These are phyloP conservation scores for Tortrix viridana DNA, from an alignment of 2,888 invertebrate genomes.

Conservation along the genomic window DNA sequence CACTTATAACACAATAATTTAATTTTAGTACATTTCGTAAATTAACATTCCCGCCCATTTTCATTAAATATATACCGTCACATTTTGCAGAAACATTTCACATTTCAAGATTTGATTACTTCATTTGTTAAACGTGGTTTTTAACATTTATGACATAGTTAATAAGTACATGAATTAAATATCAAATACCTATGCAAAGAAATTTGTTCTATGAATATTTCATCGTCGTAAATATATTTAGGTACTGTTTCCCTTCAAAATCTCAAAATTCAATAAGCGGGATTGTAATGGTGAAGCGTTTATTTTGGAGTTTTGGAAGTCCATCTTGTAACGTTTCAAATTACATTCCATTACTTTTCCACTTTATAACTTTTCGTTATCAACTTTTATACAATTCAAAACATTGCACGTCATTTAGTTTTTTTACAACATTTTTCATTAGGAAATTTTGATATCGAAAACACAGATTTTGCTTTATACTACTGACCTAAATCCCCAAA, in stretches of 20 bases:
- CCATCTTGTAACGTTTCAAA: slow-evolving; percentile 14
- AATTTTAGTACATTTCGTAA: no score
- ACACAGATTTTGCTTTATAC: no score
- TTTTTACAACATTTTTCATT: not conserved
- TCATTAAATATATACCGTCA: no score
- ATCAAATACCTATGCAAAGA: slow-evolving; percentile 24
- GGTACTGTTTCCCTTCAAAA: slow-evolving; percentile 28
- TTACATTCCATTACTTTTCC: slow-evolving; percentile 17
- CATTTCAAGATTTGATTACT: no score
- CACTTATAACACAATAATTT: no score
- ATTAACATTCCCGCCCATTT: no score
- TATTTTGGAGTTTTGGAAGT: slow-evolving; percentile 18
- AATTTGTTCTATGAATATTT: slow-evolving; percentile 30
- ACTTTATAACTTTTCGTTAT: slow-evolving; percentile 6
- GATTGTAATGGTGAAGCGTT: slow-evolving; percentile 24
- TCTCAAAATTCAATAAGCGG: slow-evolving; percentile 27
- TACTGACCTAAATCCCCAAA: no score
- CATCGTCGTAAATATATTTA: slow-evolving; percentile 32
- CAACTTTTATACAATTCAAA: slow-evolving; percentile 13
- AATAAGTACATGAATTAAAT: slow-evolving; percentile 4
- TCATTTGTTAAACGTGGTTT: no score
- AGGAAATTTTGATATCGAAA: not conserved
- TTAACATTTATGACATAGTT: not conserved
- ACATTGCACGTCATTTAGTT: slow-evolving; percentile 11
- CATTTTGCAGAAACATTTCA: no score